Evolutionary conservation across 2,113 vertebrate species (phyloP).

Genomic region (Halcyon senegalensis): DNA sequence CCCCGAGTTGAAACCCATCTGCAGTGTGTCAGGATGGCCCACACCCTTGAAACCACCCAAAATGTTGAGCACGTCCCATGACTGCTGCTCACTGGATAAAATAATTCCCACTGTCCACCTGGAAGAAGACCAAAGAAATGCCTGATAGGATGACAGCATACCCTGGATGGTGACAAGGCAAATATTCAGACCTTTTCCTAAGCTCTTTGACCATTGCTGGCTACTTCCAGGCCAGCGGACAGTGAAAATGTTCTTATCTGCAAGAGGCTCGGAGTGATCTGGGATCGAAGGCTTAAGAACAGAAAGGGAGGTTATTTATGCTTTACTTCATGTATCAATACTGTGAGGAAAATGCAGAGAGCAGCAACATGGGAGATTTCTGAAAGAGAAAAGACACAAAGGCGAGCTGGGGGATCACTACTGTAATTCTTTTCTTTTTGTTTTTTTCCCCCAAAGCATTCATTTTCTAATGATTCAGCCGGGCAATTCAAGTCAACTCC

Average conservation of each 20-base stretch:
- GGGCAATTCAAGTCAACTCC: constrained; percentile 44
- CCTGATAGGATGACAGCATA: not conserved
- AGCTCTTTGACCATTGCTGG: not conserved
- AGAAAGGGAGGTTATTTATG: constrained; percentile 58
- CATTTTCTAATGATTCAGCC: constrained; percentile 59
- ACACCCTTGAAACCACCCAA: not conserved
- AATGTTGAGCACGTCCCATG: not conserved
- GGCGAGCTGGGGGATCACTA: constrained; percentile 13
- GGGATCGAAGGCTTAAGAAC: constrained; percentile 53
- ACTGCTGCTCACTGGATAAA: not conserved
- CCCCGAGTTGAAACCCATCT: accelerated
- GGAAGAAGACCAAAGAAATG: not conserved
- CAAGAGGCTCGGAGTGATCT: not conserved
- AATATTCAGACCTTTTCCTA: not conserved
- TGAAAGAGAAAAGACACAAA: constrained; percentile 47
- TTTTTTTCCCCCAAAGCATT: not conserved
- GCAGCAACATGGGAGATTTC: constrained; percentile 51
- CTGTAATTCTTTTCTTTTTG: not conserved
- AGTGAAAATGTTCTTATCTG: constrained; percentile 1
- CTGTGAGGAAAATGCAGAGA: constrained; percentile 45
- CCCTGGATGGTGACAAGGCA: constrained; percentile 3
- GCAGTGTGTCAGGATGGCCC: accelerated
- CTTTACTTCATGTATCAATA: constrained; percentile 55
- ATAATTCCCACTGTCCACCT: not conserved
- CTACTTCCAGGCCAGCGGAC: constrained; percentile 1